Evolutionary conservation across 2,797 vertebrate genomes (phyloP).

Genomic region (Nasua narica): DNA sequence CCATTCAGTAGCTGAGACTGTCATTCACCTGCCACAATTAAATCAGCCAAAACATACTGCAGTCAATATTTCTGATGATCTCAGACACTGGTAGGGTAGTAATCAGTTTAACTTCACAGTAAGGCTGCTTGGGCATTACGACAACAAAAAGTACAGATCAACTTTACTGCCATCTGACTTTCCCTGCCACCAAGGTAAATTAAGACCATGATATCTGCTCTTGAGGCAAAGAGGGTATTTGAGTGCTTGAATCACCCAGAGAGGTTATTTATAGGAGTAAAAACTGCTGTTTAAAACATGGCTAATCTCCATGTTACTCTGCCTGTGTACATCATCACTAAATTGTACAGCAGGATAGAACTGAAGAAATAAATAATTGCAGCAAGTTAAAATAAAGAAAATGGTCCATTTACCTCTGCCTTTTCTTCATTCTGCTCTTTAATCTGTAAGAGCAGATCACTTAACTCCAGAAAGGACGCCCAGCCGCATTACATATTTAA

Average conservation of each 20-base stretch:
- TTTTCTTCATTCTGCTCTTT: background rate
- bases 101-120: background rate
- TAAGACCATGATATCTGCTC: background rate
- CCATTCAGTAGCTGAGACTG: background rate
- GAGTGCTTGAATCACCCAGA: background rate
- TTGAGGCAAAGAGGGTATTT: background rate
- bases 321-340: background rate
- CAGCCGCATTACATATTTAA: background rate
- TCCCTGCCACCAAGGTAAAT: slow-evolving; percentile 2
- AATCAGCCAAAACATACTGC: background rate
- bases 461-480: background rate
- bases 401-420: background rate
- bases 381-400: slow-evolving; percentile 8
- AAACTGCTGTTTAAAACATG: background rate
- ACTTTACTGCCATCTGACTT: background rate
- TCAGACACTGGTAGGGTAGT: background rate
- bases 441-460: background rate
- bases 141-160: background rate
- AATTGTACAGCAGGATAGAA: background rate
- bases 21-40: background rate
- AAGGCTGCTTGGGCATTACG: background rate
- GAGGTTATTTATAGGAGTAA: background rate
- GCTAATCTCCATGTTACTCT: background rate
- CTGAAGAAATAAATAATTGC: background rate
- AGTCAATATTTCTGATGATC: background rate